phyloP scores from a whole-genome alignment of 2,888 invertebrate genomes.

The Hypercompe scribonia region DNA sequence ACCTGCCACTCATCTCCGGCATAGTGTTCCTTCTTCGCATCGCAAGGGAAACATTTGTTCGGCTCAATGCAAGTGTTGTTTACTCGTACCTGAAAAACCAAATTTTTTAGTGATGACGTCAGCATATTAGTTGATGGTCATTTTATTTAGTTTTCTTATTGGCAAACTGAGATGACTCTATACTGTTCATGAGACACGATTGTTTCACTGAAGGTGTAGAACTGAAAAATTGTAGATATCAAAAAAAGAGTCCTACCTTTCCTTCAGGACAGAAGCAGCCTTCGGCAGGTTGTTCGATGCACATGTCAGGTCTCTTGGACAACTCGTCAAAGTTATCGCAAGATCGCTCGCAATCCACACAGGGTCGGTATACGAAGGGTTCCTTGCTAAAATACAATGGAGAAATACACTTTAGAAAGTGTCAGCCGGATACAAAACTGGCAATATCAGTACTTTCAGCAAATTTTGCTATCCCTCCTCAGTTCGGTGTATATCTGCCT shows the following conservation, averaged over 20 bases:
- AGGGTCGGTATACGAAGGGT: constrained; percentile 75
- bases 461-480: too few species aligned
- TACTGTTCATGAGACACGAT: too few species aligned
- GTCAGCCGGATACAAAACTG: not conserved
- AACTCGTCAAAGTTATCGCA: constrained; percentile 88
- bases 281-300: constrained; percentile 86
- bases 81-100: constrained; percentile 84
- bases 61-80: constrained; percentile 91
- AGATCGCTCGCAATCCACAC: constrained; percentile 88
- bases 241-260: constrained; percentile 75
- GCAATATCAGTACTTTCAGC: too few species aligned
- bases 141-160: not conserved
- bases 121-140: not conserved
- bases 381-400: constrained; percentile 52
- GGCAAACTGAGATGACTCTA: too few species aligned
- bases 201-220: too few species aligned
- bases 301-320: constrained; percentile 73
- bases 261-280: constrained; percentile 95
- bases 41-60: constrained; percentile 90
- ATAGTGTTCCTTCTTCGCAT: constrained; percentile 89
- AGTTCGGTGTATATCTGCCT: too few species aligned
- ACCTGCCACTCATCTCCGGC: constrained; percentile 90
- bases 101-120: constrained; percentile 8
- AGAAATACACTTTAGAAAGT: not conserved
- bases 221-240: not conserved